Evolutionary conservation across 2,113 vertebrate species (phyloP), one percentile per base, ranked within the genome.

Genomic region (Plestiodon gilberti): DNA sequence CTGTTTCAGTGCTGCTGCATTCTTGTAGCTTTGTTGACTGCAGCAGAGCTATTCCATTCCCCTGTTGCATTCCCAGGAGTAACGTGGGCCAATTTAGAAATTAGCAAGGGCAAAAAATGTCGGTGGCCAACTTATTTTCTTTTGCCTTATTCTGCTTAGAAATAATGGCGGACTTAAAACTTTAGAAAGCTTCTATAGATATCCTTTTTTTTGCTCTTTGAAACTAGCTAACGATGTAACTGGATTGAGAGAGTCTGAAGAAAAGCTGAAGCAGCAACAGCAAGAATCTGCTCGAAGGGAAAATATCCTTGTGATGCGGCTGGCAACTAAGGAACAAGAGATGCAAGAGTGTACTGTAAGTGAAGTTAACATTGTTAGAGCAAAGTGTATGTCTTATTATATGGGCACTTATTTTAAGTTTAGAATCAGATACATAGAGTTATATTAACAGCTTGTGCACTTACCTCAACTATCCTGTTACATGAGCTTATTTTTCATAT

Each of bases 341-440:
- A 99, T 99, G 99, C 99, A 99, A 90, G 99, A 99, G 96, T 99
- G 99, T 97, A 99, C 99, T 94, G 99, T 99, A 96, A 96, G 99
- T 98, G 87, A 38, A 18, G 23, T 74, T 62, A 6, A 69, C 10
- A 35, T 61, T 13, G 52, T 87, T 73, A 88, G 17, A 55, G 3
- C 48, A 81, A 30, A 18, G 2, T 80, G 2, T 25, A 30, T 80
- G 30, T 77, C 4, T 22, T 78, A 10, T n/a, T 40, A 83, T 77
- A 15, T 0, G 69, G 55, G 22, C 65, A 77, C 61, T 6, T 9
- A 28, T 70, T 79, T 64, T 91, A 86, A 57, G 6, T 23, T 73
- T 62, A 88, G 7, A 35, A 33, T 78, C 33, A 86, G 67, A 2
- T 8, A 57, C 10, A 0, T 64, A 40, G 30, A 62, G 23, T 65